These are phyloP conservation scores for Tachina grossa DNA, from an alignment of 2,888 invertebrate genomes.

Conservation along the genomic window DNA sequence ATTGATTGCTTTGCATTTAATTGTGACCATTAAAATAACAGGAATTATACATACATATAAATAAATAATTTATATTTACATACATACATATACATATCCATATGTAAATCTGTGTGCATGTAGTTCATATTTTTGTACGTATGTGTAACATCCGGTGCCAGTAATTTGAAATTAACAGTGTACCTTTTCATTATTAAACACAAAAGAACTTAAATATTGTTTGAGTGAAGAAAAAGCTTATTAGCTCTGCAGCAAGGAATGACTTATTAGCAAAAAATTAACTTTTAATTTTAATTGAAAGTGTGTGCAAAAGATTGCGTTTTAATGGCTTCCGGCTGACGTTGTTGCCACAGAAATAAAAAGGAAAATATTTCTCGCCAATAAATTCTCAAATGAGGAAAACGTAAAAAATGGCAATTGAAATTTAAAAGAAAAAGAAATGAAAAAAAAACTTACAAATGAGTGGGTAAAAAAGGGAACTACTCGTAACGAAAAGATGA, in stretches of 20 bases:
- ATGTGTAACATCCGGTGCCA: neutral
- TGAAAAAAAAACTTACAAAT: neutral
- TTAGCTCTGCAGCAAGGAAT: neutral
- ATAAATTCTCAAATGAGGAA: slow-evolving; percentile 16
- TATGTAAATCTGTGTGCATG: too few species aligned
- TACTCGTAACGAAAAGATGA: neutral
- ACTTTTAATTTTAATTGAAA: slow-evolving; percentile 33
- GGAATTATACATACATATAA: neutral
- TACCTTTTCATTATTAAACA: neutral
- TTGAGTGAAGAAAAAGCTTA: neutral
- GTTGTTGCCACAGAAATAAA: slow-evolving; percentile 1
- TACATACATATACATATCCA: too few species aligned
- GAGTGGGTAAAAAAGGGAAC: neutral
- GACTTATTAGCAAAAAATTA: slow-evolving; percentile 3
- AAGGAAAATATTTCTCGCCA: neutral
- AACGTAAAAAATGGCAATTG: slow-evolving; percentile 13
- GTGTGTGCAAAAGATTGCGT: slow-evolving; percentile 2
- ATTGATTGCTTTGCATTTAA: neutral
- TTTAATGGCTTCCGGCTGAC: slow-evolving; percentile 8
- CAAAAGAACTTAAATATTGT: too few species aligned
- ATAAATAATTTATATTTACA: too few species aligned
- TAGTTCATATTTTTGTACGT: neutral
- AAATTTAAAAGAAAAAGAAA: slow-evolving; percentile 3
- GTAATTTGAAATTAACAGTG: neutral
- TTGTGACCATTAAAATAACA: neutral